Evolutionary conservation across 2,888 invertebrate species (phyloP), one percentile per base, ranked within the genome.

Genomic region (Nesidiocoris tenuis): DNA sequence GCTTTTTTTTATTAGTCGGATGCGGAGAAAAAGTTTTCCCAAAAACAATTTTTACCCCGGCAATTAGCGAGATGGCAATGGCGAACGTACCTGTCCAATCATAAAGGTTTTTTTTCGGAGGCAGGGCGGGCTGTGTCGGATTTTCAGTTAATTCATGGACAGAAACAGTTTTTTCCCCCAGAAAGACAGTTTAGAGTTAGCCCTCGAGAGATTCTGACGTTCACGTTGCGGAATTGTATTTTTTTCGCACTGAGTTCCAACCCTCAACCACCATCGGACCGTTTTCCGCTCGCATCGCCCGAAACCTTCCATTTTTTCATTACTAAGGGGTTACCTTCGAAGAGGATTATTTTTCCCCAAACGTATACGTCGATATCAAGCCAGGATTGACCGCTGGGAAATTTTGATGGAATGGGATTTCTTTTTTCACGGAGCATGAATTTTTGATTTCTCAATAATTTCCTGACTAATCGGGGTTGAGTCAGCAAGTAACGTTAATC

Each of bases 31-130:
- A 65, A 19, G 56, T 65, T 75, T 74, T 57, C 39, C 57, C 59
- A 59, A 75, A 72, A 75, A 66, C 74, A 75, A 75, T 75, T 75
- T 75, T 75, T 75, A 66, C 74, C 59, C 66, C 23, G 54, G 66
- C 74, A 75, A 75, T 75, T 75, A 75, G 74, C 74, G 74, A 65
- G 74, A 75, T 75, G 65, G 66, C 74, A 75, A 59, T 75, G 74
- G 74, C 74, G 74, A 54, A 59, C 63, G 72, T 72, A 72, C 74
- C 74, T 75, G 74, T 75, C 74, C 74, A 75, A 75, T 75, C 65
- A 75, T 75, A 74, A 72, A 63, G 66, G 66, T 23, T 75, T 75
- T 75, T 75, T 75, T 75, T 65, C 57, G 65, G 65, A 25, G 65
- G 3, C 59, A 19, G 59, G 59, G 70, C 63, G 74, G 66, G 17